These are phyloP conservation scores for Hirtodrosophila alboralis DNA, from an alignment of 2,888 invertebrate species.

Conservation along the genomic window DNA sequence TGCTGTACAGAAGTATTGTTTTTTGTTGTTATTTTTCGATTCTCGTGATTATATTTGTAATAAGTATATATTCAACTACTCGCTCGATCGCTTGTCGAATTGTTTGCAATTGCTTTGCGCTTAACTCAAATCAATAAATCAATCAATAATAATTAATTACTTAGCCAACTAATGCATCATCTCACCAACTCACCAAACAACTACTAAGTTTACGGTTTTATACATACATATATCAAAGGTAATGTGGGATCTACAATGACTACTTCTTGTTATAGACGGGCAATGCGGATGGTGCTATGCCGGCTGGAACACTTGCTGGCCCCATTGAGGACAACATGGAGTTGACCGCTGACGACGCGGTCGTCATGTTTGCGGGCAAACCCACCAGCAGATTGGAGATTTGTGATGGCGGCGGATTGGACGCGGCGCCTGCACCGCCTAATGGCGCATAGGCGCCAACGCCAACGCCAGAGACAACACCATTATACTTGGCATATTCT, in stretches of 20 bases:
- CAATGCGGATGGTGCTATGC: constrained; percentile 48
- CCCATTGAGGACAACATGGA: constrained; percentile 35
- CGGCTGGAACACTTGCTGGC: constrained; percentile 19
- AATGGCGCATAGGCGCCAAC: constrained; percentile 50
- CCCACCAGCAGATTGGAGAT: constrained; percentile 42
- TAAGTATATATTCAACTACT: constrained; percentile 15
- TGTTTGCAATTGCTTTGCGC: constrained; percentile 25
- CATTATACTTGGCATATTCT: constrained; percentile 80
- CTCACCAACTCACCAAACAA: constrained; percentile 69
- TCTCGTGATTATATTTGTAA: constrained; percentile 18
- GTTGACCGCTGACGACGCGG: constrained; percentile 27
- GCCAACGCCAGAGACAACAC: constrained; percentile 53
- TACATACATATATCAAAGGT: constrained; percentile 39
- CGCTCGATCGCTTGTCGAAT: neutral
- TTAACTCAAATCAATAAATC: constrained; percentile 60
- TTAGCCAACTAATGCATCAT: constrained; percentile 61
- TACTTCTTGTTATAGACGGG: constrained; percentile 69
- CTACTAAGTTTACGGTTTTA: constrained; percentile 40
- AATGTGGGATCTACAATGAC: constrained; percentile 20
- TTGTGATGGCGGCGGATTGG: constrained; percentile 29
- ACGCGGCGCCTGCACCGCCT: constrained; percentile 71
- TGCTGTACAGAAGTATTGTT: constrained; percentile 64
- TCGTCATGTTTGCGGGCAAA: constrained; percentile 30
- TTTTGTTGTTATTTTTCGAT: constrained; percentile 36
- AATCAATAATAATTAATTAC: constrained; percentile 49